Base-by-base conservation (phyloP, 2,113 vertebrate species). In the Hypomesus transpacificus region DNA sequence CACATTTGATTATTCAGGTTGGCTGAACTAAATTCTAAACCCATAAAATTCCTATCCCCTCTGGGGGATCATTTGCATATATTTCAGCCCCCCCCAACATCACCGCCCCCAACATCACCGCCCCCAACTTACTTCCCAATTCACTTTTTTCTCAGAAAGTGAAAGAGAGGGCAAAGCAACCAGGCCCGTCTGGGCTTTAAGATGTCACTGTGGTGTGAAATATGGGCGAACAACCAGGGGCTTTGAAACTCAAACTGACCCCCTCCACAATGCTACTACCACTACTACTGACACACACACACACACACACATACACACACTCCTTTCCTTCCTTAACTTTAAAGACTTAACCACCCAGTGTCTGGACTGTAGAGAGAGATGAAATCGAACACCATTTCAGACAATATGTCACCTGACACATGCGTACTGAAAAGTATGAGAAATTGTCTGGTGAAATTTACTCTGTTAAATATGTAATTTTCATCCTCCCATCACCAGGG, bases 1-100 rank as follows among this genome's bases (percentile, higher is more conserved):
- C 90, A 89, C 88, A 68, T 94, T 95, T 95, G 92, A 96, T 95
- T 95, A 96, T 97, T 97, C 94, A 92, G 93, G 92, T 93, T 93
- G 92, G 92, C 90, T 94, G 93, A 91, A 93, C 92, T 91, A 91
- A 92, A 92, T 93, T 91, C 92, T 87, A 93, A 93, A 94, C 91
- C 85, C 93, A 93, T 93, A 93, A 89, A 93, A 92, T 92, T 91
- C 91, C 89, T 88, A 93, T 94, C 92, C 91, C 90, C 91, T 91
- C 87, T 87, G 75, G 85, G 85, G 87, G 83, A 87, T 80, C 90
- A 95, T 95, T 94, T 94, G 93, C 94, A 94, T 92, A 93, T 90
- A 93, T 86, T 90, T 91, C 84, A 76, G 83, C 67, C 34, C 50
- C 77, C 80, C 81, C 84, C 34, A 83, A 74, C 84, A 86, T 56